A percentile compares a stretch with the other conserved stretches of the same genome.
Conservation (phyloP, 2,113 vertebrate species). For the Lagopus muta region DNA sequence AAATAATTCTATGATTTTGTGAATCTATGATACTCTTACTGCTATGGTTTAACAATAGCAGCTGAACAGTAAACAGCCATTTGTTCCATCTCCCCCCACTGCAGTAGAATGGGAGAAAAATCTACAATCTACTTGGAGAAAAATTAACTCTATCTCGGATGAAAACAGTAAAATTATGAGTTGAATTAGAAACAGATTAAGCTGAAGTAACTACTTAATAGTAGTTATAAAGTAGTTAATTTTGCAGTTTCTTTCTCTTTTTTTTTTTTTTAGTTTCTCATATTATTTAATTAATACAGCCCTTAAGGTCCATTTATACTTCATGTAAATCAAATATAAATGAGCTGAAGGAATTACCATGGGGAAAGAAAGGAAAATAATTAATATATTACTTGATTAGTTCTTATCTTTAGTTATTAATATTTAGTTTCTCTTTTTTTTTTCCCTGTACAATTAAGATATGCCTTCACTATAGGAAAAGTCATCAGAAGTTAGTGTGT, state of each 20-base stretch:
- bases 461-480: background rate
- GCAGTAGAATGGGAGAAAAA: background rate
- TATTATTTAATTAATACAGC: constrained; percentile 44
- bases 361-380: constrained; percentile 55
- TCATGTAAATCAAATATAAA: constrained; percentile 54
- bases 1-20: background rate
- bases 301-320: constrained; percentile 52
- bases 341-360: constrained; percentile 25
- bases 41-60: background rate
- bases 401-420: constrained; percentile 39
- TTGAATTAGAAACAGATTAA: background rate
- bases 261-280: background rate
- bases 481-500: background rate
- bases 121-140: background rate
- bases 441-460: constrained; percentile 22
- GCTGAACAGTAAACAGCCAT: background rate
- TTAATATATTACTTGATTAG: constrained; percentile 45
- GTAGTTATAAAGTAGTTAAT: background rate
- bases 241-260: background rate
- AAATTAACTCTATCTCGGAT: background rate
- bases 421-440: background rate
- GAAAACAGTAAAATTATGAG: background rate
- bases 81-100: background rate
- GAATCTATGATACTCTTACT: background rate
- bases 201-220: background rate